Base-by-base conservation (phyloP, 2,888 invertebrate genomes). In the Bimastos eiseni region DNA sequence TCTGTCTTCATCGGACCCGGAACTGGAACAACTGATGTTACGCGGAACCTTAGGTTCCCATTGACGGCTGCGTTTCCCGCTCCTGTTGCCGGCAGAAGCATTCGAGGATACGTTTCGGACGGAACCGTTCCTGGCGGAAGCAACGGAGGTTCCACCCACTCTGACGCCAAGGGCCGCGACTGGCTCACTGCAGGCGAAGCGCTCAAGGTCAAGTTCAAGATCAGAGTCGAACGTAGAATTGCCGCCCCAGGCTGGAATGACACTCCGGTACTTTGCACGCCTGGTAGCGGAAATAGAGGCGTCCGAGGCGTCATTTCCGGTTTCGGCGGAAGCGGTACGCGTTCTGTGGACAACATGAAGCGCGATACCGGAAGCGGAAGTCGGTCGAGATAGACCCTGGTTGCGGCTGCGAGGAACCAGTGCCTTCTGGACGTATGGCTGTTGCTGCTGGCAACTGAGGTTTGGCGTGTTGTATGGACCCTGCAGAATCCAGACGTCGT, bases 401-500 rank as follows among this genome's bases (percentile, higher is more conserved):
- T n/a, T 8, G 3, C 86, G 86, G 36, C 86, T 86, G 37, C 86
- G 86, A 33, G 86, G 86, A 37, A 37, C 37, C 21, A 86, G 86
- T 1, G 86, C 37, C 11, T 86, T 86, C 36, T 34, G 86, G 86
- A 37, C 86, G 86, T 86, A 86, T 3, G 86, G 86, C 36, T 3
- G 86, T 34, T 36, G 86, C 21, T 34, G n/a, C 6, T 38, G 88
- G 30, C 38, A 36, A n/a, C 90, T 8, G 36, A 84, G 90, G 44
- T 30, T 41, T 30, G 83, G 90, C 0, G 83, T 90, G 90, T 90
- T 90, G 30, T 90, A 37, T 5, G 90, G 90, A 24, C 34, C 86
- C 49, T 90, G 90, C 11, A 17, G 83, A 15, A 83, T 83, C 90
- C 90, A 90, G 30, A 90, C 34, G 37, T 86, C 86, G 36, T 86